phyloP scores from a whole-genome alignment of 2,888 invertebrate genomes.

The Amiota minor region DNA sequence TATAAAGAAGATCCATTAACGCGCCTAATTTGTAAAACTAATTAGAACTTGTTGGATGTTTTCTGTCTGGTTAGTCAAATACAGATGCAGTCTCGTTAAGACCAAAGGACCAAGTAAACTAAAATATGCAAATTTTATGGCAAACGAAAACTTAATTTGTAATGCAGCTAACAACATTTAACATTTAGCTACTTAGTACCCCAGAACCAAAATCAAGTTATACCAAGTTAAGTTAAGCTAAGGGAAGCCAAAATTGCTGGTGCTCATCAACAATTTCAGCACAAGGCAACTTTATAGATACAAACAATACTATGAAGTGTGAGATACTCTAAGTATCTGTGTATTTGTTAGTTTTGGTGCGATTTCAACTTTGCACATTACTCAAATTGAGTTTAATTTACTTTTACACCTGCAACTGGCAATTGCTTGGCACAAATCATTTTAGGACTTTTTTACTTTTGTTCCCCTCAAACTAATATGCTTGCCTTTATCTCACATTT shows the following conservation, averaged over 20 bases:
- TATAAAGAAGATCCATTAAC: background rate
- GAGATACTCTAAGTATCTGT: no score
- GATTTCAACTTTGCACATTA: conserved; percentile 12
- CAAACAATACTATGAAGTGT: no score
- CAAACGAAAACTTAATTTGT: background rate
- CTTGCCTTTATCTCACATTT: background rate
- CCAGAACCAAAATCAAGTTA: no score
- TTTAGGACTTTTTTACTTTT: background rate
- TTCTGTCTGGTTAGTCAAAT: no score
- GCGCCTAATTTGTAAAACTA: conserved; percentile 23
- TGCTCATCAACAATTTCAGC: no score
- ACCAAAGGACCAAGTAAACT: background rate
- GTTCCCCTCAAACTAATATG: no score
- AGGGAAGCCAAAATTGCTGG: no score
- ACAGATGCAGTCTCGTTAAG: background rate
- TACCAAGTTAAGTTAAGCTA: no score
- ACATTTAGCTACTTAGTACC: no score
- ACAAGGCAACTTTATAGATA: no score
- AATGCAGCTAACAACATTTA: background rate
- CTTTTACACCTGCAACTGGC: background rate
- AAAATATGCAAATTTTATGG: conserved; percentile 16
- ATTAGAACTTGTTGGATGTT: background rate
- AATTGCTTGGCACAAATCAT: no score
- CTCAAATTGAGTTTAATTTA: background rate
- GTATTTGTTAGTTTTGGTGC: background rate